Evolutionary conservation across 2,888 invertebrate species (phyloP), one percentile per base, ranked within the genome.

Genomic region (Halictus ligatus): DNA sequence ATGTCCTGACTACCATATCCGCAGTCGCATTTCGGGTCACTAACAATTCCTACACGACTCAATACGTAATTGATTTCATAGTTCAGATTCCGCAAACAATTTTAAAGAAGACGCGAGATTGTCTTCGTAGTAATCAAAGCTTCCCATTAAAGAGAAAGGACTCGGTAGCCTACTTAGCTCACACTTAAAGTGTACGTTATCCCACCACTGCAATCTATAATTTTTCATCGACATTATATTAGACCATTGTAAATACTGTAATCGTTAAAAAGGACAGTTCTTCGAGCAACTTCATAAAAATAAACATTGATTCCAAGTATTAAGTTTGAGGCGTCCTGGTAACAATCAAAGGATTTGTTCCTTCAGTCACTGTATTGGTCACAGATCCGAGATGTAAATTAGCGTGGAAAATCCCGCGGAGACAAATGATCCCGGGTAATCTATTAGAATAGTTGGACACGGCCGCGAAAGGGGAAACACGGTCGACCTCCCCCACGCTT

Each of bases 401-500:
- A 71, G 71, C 71, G 71, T 71, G 43, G 25, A 46, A 46, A 46
- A 46, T 72, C 25, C 7, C 43, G 18, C 35, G 29, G 48, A 35
- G 35, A 50, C 48, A 67, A 35, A 67, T 25, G 72, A 72, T 72
- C 13, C 46, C 25, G 46, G n/a, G 46, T n/a, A 76, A 21, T 48
- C 76, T 76, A 60, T 76, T 76, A 46, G 25, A 77, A 50, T 29
- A 8, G 8, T 10, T n/a, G n/a, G 13, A 76, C 48, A 29, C 18
- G 18, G 21, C 46, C 35, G 7, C 6, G 2, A 67, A 7, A 43
- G 50, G 40, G 64, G 6, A 69, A 48, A 48, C 48, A n/a, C 21
- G 71, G 21, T 43, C 71, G 40, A 40, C 67, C 67, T 69, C 58
- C 67, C 25, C 43, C 64, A 18, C 60, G 29, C 77, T 78, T 83